Percentiles rank a stretch among this genome's conserved stretches.
Conservation (phyloP, 2,797 vertebrate genomes). For the Ptychobarbus kaznakovi region DNA sequence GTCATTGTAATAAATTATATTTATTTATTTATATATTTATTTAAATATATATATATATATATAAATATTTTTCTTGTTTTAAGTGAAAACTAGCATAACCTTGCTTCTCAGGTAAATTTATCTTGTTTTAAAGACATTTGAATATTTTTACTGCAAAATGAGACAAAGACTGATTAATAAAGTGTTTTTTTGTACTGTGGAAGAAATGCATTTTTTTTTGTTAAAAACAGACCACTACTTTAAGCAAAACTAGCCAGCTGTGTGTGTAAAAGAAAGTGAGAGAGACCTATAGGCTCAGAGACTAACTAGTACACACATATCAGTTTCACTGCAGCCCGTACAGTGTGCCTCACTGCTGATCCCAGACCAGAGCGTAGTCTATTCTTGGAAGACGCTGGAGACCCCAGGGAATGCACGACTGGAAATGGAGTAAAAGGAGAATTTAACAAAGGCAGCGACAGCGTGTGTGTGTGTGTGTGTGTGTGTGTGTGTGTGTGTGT, state of each 20-base stretch:
- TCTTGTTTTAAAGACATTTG: background rate
- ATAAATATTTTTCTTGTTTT: background rate
- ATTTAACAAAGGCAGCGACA: conserved; percentile 56
- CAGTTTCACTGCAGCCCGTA: conserved; percentile 54
- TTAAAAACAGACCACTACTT: background rate
- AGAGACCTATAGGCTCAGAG: conserved; percentile 34
- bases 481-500: conserved; percentile 56
- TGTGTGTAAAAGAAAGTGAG: background rate
- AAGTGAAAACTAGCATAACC: background rate
- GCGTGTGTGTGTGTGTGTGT: conserved; percentile 52
- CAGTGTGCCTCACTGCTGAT: conserved; percentile 60
- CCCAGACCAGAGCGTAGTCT: conserved; percentile 69
- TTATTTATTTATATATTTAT: too few species aligned
- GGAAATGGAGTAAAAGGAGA: conserved; percentile 64
- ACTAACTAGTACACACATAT: conserved; percentile 48
- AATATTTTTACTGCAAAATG: background rate
- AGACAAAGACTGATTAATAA: background rate
- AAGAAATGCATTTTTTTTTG: background rate
- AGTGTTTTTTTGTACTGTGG: background rate
- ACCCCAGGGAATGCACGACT: conserved; percentile 61
- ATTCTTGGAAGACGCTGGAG: conserved; percentile 70
- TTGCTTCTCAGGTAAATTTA: background rate
- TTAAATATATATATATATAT: too few species aligned
- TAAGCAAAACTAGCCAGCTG: background rate
- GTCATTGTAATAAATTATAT: background rate